Conservation (phyloP, 2,888 invertebrate species). For the Parascotia fuliginaria region DNA sequence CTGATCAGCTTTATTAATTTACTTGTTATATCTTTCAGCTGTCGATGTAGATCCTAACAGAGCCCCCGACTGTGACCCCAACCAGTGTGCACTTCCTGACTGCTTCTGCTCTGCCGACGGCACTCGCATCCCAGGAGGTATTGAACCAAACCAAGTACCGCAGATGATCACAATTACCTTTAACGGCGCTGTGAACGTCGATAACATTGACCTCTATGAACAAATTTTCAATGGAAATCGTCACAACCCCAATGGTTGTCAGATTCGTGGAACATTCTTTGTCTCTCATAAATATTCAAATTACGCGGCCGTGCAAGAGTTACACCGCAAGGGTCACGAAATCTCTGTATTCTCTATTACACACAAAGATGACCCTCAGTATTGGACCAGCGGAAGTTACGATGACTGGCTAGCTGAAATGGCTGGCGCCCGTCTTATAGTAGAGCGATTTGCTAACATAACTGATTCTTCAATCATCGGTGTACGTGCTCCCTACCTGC, state of each 20-base stretch:
- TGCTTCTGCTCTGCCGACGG: conserved; percentile 97
- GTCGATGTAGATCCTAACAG: conserved; percentile 96
- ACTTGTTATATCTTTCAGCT: conserved; percentile 82
- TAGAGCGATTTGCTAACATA: conserved; percentile 96
- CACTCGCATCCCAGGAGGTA: conserved; percentile 93
- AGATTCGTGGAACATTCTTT: conserved; percentile 95
- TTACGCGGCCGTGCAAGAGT: conserved; percentile 95
- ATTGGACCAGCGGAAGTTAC: conserved; percentile 94
- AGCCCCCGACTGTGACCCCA: conserved; percentile 95
- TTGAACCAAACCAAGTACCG: conserved; percentile 94
- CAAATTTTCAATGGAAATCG: conserved; percentile 94
- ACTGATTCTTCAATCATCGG: conserved; percentile 96
- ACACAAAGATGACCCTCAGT: conserved; percentile 96
- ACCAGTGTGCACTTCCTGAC: conserved; percentile 94
- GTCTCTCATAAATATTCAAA: conserved; percentile 97
- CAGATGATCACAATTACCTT: conserved; percentile 97
- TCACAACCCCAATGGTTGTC: conserved; percentile 95
- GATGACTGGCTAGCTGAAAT: conserved; percentile 98
- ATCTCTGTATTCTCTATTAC: conserved; percentile 96
- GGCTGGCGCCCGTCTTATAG: conserved; percentile 95
- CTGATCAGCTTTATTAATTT: too few relatives aligned
- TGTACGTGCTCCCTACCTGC: conserved; percentile 94
- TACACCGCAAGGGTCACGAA: conserved; percentile 96
- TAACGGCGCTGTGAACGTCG: conserved; percentile 96
- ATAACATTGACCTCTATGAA: conserved; percentile 96